A percentile compares a stretch with the other conserved stretches of the same genome.
Conservation (phyloP, 2,888 invertebrate genomes). For the Polymixis lichenea region DNA sequence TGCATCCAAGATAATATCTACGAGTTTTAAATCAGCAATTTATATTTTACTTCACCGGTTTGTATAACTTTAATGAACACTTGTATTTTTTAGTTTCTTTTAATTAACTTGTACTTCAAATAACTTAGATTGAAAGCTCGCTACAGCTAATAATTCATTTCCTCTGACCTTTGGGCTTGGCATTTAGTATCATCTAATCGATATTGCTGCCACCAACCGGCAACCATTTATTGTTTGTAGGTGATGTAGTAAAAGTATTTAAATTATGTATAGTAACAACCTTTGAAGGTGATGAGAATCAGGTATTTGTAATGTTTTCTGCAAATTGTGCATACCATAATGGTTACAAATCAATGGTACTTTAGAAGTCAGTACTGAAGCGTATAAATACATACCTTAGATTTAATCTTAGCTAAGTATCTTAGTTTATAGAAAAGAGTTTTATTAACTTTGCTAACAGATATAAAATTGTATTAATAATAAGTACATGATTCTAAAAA, state of each 20-base stretch:
- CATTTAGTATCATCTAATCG: constrained; percentile 68
- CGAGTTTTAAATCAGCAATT: constrained; percentile 2
- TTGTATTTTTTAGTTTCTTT: constrained; percentile 4
- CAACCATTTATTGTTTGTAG: constrained; percentile 30
- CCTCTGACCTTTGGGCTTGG: constrained; percentile 72
- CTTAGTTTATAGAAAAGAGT: too few species aligned
- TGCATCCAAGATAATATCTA: constrained; percentile 5
- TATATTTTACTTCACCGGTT: constrained; percentile 25
- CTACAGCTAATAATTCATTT: constrained; percentile 46
- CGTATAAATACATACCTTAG: neutral
- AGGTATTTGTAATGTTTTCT: constrained; percentile 17
- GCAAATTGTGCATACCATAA: constrained; percentile 1
- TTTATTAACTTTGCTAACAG: too few species aligned
- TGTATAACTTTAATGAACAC: neutral
- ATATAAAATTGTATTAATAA: too few species aligned
- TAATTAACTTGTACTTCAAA: neutral
- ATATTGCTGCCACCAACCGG: constrained; percentile 39
- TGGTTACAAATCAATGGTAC: neutral
- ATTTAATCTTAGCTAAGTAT: neutral
- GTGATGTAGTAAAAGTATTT: constrained; percentile 38
- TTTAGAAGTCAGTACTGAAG: neutral
- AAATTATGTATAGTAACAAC: constrained; percentile 34
- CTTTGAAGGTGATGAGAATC: constrained; percentile 37
- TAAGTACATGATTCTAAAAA: too few species aligned
- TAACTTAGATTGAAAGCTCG: constrained; percentile 28